Evolutionary conservation across 2,113 vertebrate genomes (phyloP).

Genomic region (Ptilonorhynchus violaceus): DNA sequence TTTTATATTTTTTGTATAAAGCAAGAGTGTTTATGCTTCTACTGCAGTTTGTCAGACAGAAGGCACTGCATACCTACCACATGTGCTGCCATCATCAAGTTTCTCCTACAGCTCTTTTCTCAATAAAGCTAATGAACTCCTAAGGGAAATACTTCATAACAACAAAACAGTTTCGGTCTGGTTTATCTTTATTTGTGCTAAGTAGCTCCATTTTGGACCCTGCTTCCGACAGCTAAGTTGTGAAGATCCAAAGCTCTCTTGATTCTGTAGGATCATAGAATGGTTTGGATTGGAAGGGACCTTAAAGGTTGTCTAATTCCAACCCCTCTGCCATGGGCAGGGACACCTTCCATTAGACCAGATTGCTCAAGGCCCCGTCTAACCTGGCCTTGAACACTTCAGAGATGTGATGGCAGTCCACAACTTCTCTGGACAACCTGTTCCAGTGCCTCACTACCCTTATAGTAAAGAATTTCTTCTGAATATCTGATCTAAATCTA

Average conservation of each 20-base stretch:
- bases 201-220: background rate
- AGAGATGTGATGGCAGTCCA: background rate
- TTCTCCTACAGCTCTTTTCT: background rate
- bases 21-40: background rate
- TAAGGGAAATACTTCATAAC: background rate
- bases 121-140: background rate
- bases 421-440: background rate
- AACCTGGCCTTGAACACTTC: background rate
- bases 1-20: background rate
- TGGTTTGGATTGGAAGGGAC: background rate
- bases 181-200: background rate
- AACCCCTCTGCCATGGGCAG: background rate
- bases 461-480: background rate
- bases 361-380: background rate
- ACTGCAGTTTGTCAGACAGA: background rate
- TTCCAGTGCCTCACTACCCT: background rate
- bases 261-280: background rate
- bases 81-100: background rate
- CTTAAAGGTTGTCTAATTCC: background rate
- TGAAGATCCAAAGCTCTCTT: background rate
- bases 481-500: background rate
- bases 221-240: background rate
- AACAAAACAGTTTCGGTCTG: background rate
- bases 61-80: background rate
- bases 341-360: background rate